Evolutionary conservation across 2,113 vertebrate genomes (phyloP).

Genomic region (Anguilla rostrata): DNA sequence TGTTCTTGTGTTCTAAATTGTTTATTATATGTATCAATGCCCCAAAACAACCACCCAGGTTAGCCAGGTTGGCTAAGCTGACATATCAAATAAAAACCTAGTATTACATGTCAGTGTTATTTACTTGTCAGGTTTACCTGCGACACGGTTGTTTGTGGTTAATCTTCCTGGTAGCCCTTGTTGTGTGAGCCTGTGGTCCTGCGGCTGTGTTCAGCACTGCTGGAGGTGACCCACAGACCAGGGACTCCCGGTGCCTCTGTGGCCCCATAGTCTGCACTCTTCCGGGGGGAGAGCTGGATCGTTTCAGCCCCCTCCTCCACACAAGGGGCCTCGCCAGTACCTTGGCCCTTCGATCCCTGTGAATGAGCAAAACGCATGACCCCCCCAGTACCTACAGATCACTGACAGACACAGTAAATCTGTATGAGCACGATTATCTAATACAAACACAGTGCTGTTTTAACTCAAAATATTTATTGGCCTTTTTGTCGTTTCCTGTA

Average conservation of each 20-base stretch:
- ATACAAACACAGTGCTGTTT: too few relatives aligned
- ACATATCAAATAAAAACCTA: too few relatives aligned
- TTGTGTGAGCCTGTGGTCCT: slow-evolving; percentile 40
- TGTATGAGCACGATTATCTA: neutral
- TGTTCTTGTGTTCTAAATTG: too few relatives aligned
- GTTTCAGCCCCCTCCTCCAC: slow-evolving; percentile 41
- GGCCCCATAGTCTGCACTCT: slow-evolving; percentile 52
- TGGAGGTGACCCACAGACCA: neutral
- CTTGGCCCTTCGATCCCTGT: slow-evolving; percentile 41
- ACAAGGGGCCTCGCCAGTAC: neutral
- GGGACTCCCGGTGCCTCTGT: neutral
- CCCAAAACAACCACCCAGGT: too few relatives aligned
- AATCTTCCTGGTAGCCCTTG: slow-evolving; percentile 35
- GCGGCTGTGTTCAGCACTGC: neutral
- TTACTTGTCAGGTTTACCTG: too few relatives aligned
- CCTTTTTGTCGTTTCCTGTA: neutral
- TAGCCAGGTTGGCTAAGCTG: too few relatives aligned
- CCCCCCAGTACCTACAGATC: neutral
- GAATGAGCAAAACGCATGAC: slow-evolving; percentile 12
- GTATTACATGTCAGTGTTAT: too few relatives aligned
- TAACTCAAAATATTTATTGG: too few relatives aligned
- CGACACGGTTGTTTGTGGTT: neutral
- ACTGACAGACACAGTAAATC: neutral
- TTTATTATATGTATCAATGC: too few relatives aligned
- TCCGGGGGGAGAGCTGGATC: slow-evolving; percentile 34